A percentile compares a stretch with the other conserved stretches of the same genome.
phyloP scores from a whole-genome alignment of 2,888 invertebrate genomes.

The Ormyrus thymus region DNA sequence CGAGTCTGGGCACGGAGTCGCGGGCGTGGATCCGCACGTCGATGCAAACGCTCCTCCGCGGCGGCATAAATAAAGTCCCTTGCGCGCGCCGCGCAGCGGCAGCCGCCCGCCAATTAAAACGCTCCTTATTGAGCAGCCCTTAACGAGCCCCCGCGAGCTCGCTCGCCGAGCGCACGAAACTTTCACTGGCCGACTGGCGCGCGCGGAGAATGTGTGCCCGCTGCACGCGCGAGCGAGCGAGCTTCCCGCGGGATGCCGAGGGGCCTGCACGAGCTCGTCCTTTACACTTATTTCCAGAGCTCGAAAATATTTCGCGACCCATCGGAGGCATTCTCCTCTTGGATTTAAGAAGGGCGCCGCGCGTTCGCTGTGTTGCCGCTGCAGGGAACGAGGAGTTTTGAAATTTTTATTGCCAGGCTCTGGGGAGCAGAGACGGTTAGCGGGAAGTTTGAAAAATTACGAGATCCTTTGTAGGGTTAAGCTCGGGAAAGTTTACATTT shows the following conservation, averaged over 20 bases:
- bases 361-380: too few relatives aligned
- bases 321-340: not conserved
- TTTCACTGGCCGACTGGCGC: constrained; percentile 36
- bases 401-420: not conserved
- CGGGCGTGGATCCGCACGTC: constrained; percentile 28
- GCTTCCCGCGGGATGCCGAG: constrained; percentile 14
- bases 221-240: not conserved
- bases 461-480: not conserved
- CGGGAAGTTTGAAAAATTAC: constrained; percentile 12
- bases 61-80: constrained; percentile 44
- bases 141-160: constrained; percentile 55
- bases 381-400: not conserved
- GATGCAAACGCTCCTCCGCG: not conserved
- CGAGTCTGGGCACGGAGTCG: not conserved
- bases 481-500: constrained; percentile 20
- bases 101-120: constrained; percentile 70
- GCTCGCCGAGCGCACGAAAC: constrained; percentile 8
- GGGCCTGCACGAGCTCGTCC: too few relatives aligned
- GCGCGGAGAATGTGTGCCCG: not conserved
- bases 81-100: constrained; percentile 57
- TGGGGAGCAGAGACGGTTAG: not conserved
- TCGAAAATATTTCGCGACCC: not conserved
- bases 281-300: constrained; percentile 25
- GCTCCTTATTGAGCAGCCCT: constrained; percentile 68
- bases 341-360: not conserved